These are phyloP conservation scores for Oophaga pumilio DNA, from an alignment of 2,113 vertebrate species.

Conservation along the genomic window DNA sequence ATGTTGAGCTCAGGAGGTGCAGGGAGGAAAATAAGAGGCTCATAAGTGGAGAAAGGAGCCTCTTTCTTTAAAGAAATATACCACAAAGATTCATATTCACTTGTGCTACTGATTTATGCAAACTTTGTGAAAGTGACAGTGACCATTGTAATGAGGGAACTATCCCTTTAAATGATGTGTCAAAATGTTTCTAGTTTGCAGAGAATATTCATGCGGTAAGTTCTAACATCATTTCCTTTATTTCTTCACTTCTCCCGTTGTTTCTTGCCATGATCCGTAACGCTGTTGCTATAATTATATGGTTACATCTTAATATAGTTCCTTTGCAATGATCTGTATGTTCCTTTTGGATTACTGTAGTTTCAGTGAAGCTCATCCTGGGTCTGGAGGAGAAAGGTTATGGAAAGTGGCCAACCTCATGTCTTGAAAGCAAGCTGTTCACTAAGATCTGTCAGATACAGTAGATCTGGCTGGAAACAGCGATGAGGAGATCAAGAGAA, in stretches of 20 bases:
- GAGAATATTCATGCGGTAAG: not conserved
- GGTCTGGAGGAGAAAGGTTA: conserved; percentile 5
- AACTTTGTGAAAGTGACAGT: too few relatives aligned
- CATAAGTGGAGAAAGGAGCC: too few relatives aligned
- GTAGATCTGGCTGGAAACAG: not conserved
- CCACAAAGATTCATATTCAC: too few relatives aligned
- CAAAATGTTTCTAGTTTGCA: not conserved
- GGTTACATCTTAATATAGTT: not conserved
- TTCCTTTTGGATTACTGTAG: not conserved
- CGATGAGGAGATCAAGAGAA: not conserved
- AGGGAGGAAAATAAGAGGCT: too few relatives aligned
- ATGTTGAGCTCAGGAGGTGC: too few relatives aligned
- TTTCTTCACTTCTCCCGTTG: not conserved
- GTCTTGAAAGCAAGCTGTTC: conserved; percentile 4
- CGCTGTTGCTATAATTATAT: not conserved
- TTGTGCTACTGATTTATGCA: too few relatives aligned
- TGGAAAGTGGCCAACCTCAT: not conserved
- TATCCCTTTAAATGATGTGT: not conserved
- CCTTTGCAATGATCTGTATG: not conserved
- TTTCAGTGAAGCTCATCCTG: not conserved
- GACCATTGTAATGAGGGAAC: not conserved
- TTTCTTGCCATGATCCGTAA: not conserved
- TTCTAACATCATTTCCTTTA: not conserved
- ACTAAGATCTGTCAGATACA: not conserved
- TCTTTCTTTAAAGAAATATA: too few relatives aligned